Base-by-base conservation (phyloP, 2,797 vertebrate genomes). In the Platalea minor region DNA sequence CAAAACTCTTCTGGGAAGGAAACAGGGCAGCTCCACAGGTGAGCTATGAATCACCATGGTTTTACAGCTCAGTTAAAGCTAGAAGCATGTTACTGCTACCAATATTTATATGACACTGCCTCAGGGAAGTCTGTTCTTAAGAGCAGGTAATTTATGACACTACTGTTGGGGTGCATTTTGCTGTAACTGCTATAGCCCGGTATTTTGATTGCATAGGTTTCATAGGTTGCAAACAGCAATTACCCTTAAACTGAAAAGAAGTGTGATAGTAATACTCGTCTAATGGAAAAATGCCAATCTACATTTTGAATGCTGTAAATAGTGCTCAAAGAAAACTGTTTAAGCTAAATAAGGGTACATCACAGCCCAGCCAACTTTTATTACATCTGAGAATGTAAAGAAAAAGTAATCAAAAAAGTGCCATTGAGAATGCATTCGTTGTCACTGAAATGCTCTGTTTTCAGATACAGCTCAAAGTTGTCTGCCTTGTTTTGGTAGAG, bases 21-120 rank as follows among this genome's bases (percentile, higher is more conserved):
- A 63, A 85, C 64, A 2, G 98, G 98, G 79, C 99, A 99, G 95
- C 98, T 98, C 26, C 98, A 97, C 98, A 99, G 99, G 99, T 99
- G 92, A 97, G 96, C 74, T 31, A 24, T 51, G 88, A 64, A 11
- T 54, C 24, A 41, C 61, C 3, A 3, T 2, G 3, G 33, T 17
- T 75, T 37, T 63, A 67, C 43, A 65, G 48, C 53, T 54, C 41
- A 11, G 56, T 33, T 60, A 18, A 35, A 64, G 61, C 4, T 67
- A 16, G 20, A 60, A 74, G 28, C 70, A 4, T 24, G 39, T 61
- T 68, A 24, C n/a, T 43, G 4, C 75, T 57, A 6, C 9, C 29
- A 2, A 10, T 11, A 24, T 16, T 12, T 48, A 5, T 8, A 2
- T 77, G 43, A 41, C 41, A 10, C 14, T 74, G 69, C 74, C 46